These are phyloP conservation scores for Drosophila lacteicornis DNA, from an alignment of 1,140 invertebrate species.

Conservation along the genomic window DNA sequence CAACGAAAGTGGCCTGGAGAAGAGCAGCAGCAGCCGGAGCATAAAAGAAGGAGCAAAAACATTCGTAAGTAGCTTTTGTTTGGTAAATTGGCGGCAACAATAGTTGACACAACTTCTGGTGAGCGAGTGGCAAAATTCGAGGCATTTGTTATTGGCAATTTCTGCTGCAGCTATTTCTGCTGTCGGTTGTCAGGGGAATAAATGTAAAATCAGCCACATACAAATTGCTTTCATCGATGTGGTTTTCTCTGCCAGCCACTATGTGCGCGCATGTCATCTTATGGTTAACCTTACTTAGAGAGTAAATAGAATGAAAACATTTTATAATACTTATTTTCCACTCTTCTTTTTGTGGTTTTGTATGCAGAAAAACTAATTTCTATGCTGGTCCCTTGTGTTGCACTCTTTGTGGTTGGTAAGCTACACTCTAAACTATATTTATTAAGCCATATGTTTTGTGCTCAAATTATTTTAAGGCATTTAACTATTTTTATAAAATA, in stretches of 20 bases:
- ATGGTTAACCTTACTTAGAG: conserved; percentile 20
- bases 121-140: conserved; percentile 45
- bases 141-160: conserved; percentile 55
- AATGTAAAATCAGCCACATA: conserved; percentile 45
- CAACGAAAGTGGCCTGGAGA: conserved; percentile 11
- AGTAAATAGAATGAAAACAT: conserved; percentile 9
- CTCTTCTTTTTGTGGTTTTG: background rate
- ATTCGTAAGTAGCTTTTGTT: conserved; percentile 53
- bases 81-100: conserved; percentile 55
- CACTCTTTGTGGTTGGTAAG: background rate
- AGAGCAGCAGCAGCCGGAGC: conserved; percentile 13
- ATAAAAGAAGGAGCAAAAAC: conserved; percentile 32
- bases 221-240: conserved; percentile 41
- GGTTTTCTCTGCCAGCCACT: conserved; percentile 11
- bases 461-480: background rate
- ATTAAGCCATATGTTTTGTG: background rate
- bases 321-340: conserved; percentile 44
- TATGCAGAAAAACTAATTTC: background rate
- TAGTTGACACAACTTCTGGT: conserved; percentile 48
- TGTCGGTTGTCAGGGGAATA: conserved; percentile 49
- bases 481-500: conserved; percentile 17
- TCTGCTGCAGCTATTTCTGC: conserved; percentile 12
- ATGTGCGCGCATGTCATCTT: conserved; percentile 1
- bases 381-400: background rate
- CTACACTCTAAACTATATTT: background rate